Base-by-base conservation (phyloP, 64 coral and sea anemone species). In the Pocillopora verrucosa region DNA sequence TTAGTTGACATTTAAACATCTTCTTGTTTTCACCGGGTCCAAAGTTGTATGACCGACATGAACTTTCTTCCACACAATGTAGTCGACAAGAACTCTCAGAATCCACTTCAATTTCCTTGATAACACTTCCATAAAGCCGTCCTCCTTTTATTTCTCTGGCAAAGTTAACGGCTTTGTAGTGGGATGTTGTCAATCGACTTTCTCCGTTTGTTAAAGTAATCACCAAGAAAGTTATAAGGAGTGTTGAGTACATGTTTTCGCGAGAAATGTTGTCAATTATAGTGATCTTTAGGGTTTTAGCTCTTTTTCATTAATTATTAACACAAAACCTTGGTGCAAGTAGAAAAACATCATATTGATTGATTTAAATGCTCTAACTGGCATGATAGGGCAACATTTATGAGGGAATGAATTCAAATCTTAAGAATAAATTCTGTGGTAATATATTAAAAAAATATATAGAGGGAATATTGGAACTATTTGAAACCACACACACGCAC, bases 41-140 rank as follows among this genome's bases (percentile, higher is more conserved):
- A 37, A 61, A 82, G 72, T 90, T 90, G 76, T 90, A 90, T 17
- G 88, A 90, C n/a, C 60, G 57, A 65, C 88, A 90, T 20, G 15
- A 51, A 37, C 24, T 22, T 68, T 90, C 65, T 6, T 34, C 17
- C 2, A 90, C 36, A 59, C 88, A 16, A 30, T 30, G 30, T 30
- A 30, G 30, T 30, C 30, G 30, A 30, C 30, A 30, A 30, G 30
- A 30, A 30, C 20, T 11, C 34, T 90, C 78, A 10, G 76, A 68
- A 30, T 60, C 68, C 9, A 90, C 88, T 12, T 9, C 16, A 9
- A 59, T 24, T 17, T 78, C 41, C 26, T n/a, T 19, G 10, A 78
- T 17, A 2, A 78, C 41, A 10, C 76, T 78, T 59, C 76, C 76
- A 58, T 78, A 58, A 11, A 78, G 76, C 56, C 11, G 57, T 22